Evolutionary conservation across 1,140 invertebrate genomes (phyloP), one percentile per base, ranked within the genome.

Genomic region (Wasmannia auropunctata): DNA sequence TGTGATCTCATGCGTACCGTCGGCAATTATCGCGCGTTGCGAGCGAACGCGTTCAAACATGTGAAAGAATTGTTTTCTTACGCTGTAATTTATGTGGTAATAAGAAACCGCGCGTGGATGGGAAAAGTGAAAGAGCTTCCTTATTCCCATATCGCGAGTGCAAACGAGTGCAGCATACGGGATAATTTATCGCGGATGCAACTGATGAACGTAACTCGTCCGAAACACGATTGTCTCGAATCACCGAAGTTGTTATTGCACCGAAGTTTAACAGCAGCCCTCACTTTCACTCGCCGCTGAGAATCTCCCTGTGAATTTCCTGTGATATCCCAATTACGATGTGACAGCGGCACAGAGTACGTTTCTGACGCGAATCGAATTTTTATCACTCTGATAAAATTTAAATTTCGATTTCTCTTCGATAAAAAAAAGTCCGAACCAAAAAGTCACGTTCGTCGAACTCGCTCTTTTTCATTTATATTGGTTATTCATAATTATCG

Each of bases 41-140:
- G 76, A 80, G 14, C 31, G 49, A 65, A 40, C 34, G 31, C 62
- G 14, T 54, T 72, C 25, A 54, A 58, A 83, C 51, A 58, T 28
- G n/a, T n/a, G 37, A 7, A 28, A 54, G 51, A 28, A 83, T 72
- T 58, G 79, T 83, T 85, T 77, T n/a, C 58, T 43, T 25, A 43
- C 40, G 81, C 8, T 16, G 40, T 77, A 76, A 83, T 84, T 75
- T 60, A 75, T 77, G 25, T 37, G 70, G 54, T 72, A 85, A 85
- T 72, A 85, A 85, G 69, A 76, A 62, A 85, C 10, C 5, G 43
- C n/a, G 40, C 22, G 37, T 4, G 43, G 19, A 22, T 74, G 67
- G 60, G 81, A 85, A 85, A 85, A 85, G 81, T 85, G 81, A 85
- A 85, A 85, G 81, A 75, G 43, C 81, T 85, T 85, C 81, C 81